Conservation (phyloP, 1,140 invertebrate species). For the Meteorus sp. region DNA sequence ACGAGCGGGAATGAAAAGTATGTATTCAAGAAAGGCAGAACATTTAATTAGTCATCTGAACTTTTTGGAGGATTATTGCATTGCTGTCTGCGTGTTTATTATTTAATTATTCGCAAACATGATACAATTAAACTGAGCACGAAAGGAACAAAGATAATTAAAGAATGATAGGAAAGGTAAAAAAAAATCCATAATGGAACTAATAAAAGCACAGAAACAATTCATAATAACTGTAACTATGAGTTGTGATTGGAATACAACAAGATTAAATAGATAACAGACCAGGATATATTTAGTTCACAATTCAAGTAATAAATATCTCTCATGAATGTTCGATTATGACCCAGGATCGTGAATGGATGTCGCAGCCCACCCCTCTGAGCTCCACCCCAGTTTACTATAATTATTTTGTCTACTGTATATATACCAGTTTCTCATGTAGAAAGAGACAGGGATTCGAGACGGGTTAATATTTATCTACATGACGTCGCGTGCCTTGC, state of each 20-base stretch:
- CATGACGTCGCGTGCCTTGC: conserved; percentile 24
- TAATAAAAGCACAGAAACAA: too few species aligned
- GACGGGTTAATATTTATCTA: conserved; percentile 22
- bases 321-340: background rate
- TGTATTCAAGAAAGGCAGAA: too few species aligned
- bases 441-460: background rate
- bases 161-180: too few species aligned
- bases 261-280: background rate
- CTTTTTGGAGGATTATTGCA: too few species aligned
- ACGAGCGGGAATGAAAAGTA: too few species aligned
- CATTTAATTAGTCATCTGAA: too few species aligned
- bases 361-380: background rate
- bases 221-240: too few species aligned
- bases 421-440: background rate
- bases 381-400: background rate
- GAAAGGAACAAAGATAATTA: too few species aligned
- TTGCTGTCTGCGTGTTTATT: too few species aligned
- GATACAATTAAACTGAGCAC: too few species aligned
- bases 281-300: background rate
- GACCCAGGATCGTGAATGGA: background rate
- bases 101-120: too few species aligned
- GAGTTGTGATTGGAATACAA: background rate
- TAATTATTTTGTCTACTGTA: conserved; percentile 12
- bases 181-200: too few species aligned
- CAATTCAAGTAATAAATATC: background rate